A percentile compares a stretch with the other conserved stretches of the same genome.
phyloP scores from a whole-genome alignment of 2,888 invertebrate genomes.

The Aporophyla lueneburgensis region DNA sequence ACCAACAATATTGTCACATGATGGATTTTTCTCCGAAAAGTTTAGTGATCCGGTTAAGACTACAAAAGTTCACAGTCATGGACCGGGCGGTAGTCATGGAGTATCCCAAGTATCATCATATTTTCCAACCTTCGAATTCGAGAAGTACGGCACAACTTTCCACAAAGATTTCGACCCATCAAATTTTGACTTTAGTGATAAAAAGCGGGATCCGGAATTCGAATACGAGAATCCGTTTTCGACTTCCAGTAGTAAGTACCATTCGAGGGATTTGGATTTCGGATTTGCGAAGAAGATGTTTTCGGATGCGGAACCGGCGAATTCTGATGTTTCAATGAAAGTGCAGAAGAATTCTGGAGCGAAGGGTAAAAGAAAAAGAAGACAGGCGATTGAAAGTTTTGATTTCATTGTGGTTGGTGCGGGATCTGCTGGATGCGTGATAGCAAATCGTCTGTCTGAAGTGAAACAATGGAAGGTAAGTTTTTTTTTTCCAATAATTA shows the following conservation, averaged over 20 bases:
- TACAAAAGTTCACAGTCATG: slow-evolving; percentile 70
- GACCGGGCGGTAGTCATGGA: slow-evolving; percentile 71
- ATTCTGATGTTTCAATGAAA: slow-evolving; percentile 66
- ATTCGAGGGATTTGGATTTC: slow-evolving; percentile 44
- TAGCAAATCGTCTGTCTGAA: slow-evolving; percentile 92
- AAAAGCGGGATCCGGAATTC: neutral
- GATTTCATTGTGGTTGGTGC: slow-evolving; percentile 93
- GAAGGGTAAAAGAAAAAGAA: slow-evolving; percentile 76
- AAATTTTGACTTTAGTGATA: neutral
- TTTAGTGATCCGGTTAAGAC: neutral
- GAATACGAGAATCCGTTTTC: slow-evolving; percentile 56
- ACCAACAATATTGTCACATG: slow-evolving; percentile 56
- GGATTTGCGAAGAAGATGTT: slow-evolving; percentile 67
- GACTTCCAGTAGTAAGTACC: slow-evolving; percentile 38
- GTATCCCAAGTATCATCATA: slow-evolving; percentile 72
- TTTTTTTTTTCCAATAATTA: too few relatives aligned
- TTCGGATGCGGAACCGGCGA: slow-evolving; percentile 73
- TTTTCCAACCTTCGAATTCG: slow-evolving; percentile 69
- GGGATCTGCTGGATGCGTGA: slow-evolving; percentile 93
- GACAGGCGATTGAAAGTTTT: slow-evolving; percentile 81
- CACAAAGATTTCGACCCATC: slow-evolving; percentile 24
- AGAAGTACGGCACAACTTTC: slow-evolving; percentile 19
- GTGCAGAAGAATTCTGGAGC: slow-evolving; percentile 62
- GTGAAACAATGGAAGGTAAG: slow-evolving; percentile 91
- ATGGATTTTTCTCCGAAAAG: slow-evolving; percentile 66